Evolutionary conservation across 2,797 vertebrate genomes (phyloP), one percentile per base, ranked within the genome.

Genomic region (Pipistrellus pipistrellus): DNA sequence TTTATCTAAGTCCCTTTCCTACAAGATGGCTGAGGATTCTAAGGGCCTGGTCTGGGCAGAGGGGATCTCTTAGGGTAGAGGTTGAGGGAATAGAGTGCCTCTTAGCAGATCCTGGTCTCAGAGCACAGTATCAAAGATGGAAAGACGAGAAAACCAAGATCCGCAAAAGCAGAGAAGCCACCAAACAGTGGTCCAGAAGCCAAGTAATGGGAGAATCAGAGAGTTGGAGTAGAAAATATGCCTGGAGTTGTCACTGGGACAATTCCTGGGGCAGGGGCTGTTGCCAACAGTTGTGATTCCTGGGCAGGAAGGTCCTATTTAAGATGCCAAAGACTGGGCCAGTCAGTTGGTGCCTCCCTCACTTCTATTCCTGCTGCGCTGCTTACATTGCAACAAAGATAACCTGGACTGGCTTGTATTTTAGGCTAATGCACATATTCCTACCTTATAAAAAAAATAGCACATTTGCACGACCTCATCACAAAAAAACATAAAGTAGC

Each of bases 361-460:
- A 41, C 23, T 66, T 46, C 62, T 46, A 20, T 27, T 35, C 10
- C 30, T 48, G 32, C 27, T 25, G 1, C 8, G 21, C 66, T 30
- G 23, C 14, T 25, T 84, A 62, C 4, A 59, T n/a, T 15, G 13
- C 30, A 46, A 30, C 0, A 12, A 76, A 53, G 6, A 59, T 35
- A 62, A 51, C 23, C 38, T 76, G 46, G 4, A 44, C 27, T 85
- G 71, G 38, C 30, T 82, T 82, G 51, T 68, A n/a, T 90, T 86
- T 51, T 86, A 44, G 30, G 68, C 41, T 46, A 88, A 76, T 44
- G 72, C 27, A 66, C n/a, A 68, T 8, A 64, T 17, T 44, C 6
- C 2, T 77, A 10, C 27, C 35, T 91, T 90, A 6, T 44, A 71
- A 46, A 66, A 38, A 86, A 38, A 75, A 53, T 9, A 32, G 8